Conservation (phyloP, 2,888 invertebrate genomes). For the Neoitamus cyanurus region DNA sequence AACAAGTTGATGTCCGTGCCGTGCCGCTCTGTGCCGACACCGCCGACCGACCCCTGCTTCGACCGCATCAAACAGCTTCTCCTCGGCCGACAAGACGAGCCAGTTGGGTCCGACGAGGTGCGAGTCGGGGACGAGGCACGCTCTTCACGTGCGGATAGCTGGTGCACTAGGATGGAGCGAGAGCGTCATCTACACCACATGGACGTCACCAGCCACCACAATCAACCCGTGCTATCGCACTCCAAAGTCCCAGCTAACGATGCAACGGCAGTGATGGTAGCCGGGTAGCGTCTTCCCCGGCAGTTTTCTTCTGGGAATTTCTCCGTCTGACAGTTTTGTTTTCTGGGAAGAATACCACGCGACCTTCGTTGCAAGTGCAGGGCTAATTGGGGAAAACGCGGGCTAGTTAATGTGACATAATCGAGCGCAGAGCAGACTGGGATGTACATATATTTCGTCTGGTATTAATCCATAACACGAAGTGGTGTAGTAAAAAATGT, state of each 20-base stretch:
- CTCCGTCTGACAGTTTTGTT: background rate
- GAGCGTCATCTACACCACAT: background rate
- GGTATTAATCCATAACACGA: too few relatives aligned
- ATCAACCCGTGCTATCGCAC: background rate
- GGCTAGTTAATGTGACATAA: background rate
- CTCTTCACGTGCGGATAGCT: constrained; percentile 5
- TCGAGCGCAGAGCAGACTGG: background rate
- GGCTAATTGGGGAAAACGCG: background rate
- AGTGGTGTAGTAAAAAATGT: too few relatives aligned
- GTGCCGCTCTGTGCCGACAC: background rate
- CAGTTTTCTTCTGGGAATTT: background rate
- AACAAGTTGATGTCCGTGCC: constrained; percentile 9
- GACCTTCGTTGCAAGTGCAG: background rate
- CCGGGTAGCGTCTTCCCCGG: background rate
- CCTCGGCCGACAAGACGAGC: background rate
- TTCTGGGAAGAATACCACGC: background rate
- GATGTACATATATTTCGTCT: too few relatives aligned
- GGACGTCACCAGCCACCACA: background rate
- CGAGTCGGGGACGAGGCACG: background rate
- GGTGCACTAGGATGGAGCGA: background rate
- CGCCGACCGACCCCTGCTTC: background rate
- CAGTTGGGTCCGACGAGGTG: background rate
- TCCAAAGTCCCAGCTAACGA: background rate
- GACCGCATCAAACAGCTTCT: background rate
- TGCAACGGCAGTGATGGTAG: background rate